Percentiles rank a stretch among this genome's conserved stretches.
These are phyloP conservation scores for Mythimna albipuncta DNA, from an alignment of 2,888 invertebrate genomes.

Conservation along the genomic window DNA sequence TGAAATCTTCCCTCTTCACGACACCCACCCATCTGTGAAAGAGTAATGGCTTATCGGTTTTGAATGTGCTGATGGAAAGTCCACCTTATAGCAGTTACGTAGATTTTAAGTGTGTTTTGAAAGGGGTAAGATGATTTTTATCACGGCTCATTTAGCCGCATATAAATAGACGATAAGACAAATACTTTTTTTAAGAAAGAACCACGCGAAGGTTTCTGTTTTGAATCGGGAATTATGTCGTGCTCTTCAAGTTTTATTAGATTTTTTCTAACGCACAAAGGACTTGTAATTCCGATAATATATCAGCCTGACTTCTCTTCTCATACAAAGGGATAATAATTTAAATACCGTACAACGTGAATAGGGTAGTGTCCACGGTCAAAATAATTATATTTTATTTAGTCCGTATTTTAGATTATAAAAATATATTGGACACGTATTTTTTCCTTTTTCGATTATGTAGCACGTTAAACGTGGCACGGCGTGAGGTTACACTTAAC, in stretches of 20 bases:
- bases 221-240: too few relatives aligned
- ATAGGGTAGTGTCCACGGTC: too few relatives aligned
- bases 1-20: conserved; percentile 31
- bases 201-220: background rate
- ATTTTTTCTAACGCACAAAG: too few relatives aligned
- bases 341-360: too few relatives aligned
- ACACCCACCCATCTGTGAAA: conserved; percentile 27
- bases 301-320: background rate
- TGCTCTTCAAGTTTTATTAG: too few relatives aligned
- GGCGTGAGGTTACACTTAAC: too few relatives aligned
- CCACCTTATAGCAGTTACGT: conserved; percentile 7
- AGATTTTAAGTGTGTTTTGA: conserved; percentile 4
- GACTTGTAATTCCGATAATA: background rate
- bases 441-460: too few relatives aligned
- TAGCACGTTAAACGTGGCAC: too few relatives aligned
- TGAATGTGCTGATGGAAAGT: conserved; percentile 15
- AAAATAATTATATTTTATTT: too few relatives aligned
- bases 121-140: background rate
- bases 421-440: too few relatives aligned
- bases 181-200: conserved; percentile 6
- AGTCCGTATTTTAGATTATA: too few relatives aligned
- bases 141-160: conserved; percentile 18
- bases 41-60: conserved; percentile 30
- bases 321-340: too few relatives aligned
- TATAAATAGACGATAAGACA: conserved; percentile 9